phyloP scores from a whole-genome alignment of 2,888 invertebrate genomes.

The Torymus aiolomorphi region DNA sequence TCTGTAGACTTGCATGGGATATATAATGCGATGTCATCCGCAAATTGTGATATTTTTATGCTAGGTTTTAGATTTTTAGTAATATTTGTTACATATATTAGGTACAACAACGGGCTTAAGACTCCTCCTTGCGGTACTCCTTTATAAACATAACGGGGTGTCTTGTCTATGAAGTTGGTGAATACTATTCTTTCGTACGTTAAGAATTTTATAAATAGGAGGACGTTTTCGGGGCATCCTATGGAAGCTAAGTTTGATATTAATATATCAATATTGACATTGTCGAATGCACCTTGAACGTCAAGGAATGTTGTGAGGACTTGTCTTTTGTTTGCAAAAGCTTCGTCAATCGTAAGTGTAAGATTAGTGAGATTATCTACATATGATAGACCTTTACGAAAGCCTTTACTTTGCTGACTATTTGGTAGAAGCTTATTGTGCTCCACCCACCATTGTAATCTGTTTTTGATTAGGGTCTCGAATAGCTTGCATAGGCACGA shows the following conservation, averaged over 20 bases:
- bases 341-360: conserved; percentile 3
- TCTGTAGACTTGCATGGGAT: not conserved
- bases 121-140: conserved; percentile 57
- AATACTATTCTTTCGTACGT: not conserved
- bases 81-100: no score
- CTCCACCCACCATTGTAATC: conserved; percentile 36
- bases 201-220: not conserved
- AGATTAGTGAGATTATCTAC: conserved; percentile 6
- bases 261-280: conserved; percentile 12
- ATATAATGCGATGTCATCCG: conserved; percentile 13
- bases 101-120: conserved; percentile 47
- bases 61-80: not conserved
- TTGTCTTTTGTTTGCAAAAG: conserved; percentile 12
- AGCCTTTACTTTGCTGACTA: no score
- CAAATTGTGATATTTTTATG: conserved; percentile 12
- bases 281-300: conserved; percentile 29
- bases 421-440: not conserved
- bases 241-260: not conserved
- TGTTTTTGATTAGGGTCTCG: no score
- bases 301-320: conserved; percentile 34
- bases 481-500: conserved; percentile 33
- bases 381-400: conserved; percentile 7
- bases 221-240: not conserved
- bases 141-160: conserved; percentile 36
- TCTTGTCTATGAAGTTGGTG: conserved; percentile 18